Evolutionary conservation across 1,140 invertebrate species (phyloP).

Genomic region (Diuraphis noxia): DNA sequence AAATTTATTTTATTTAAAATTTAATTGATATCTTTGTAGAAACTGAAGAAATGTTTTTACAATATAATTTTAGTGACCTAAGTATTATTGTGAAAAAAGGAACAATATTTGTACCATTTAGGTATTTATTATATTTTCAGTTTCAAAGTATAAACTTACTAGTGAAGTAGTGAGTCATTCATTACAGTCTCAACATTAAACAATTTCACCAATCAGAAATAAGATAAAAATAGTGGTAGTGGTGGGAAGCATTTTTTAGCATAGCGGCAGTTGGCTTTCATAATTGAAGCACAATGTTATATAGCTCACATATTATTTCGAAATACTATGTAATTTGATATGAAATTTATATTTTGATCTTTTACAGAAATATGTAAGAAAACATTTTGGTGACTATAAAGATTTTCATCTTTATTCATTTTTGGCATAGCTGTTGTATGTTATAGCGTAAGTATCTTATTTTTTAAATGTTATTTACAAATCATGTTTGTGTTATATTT

Average conservation of each 20-base stretch:
- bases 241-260: slow-evolving; percentile 27
- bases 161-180: slow-evolving; percentile 23
- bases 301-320: not conserved
- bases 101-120: not conserved
- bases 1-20: not conserved
- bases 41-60: not conserved
- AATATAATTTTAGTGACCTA: not conserved
- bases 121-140: not conserved
- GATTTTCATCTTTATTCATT: slow-evolving; percentile 30
- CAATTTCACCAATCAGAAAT: slow-evolving; percentile 27
- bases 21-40: not conserved
- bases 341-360: slow-evolving; percentile 39
- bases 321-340: slow-evolving; percentile 44
- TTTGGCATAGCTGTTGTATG: not conserved
- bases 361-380: slow-evolving; percentile 45
- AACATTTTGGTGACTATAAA: not conserved
- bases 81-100: not conserved
- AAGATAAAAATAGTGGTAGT: slow-evolving; percentile 49
- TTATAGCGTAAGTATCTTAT: slow-evolving; percentile 4
- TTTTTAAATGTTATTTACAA: not conserved
- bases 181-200: slow-evolving; percentile 6
- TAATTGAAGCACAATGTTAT: slow-evolving; percentile 8
- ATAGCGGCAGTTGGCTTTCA: slow-evolving; percentile 25
- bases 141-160: not conserved
- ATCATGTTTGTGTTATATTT: not conserved